Base-by-base conservation (phyloP, 2,113 vertebrate genomes). In the Trachemys scripta region DNA sequence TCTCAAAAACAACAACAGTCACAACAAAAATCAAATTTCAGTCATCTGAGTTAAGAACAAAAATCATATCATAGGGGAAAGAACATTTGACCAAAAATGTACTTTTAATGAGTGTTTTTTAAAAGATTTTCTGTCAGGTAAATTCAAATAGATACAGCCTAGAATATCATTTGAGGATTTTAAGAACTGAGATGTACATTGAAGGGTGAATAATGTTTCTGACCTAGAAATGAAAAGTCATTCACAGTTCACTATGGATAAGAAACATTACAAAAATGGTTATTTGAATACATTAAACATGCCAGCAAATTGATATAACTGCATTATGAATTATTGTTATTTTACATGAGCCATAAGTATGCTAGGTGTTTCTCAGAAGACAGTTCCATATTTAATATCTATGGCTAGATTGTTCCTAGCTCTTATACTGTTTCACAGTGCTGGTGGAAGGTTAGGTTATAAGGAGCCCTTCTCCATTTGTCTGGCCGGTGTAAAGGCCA, bases 171-270 rank as follows among this genome's bases (percentile, higher is more conserved):
- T 94, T 59, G 94, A 84, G 24, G 27, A 31, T 90, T 87, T 80
- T 25, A 82, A 93, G 89, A 86, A 57, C 7, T 3, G 25, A 90
- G 56, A 38, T 69, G 85, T 45, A 96, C 49, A 62, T 24, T 96
- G 91, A 85, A 96, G 88, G n/a, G 24, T 92, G 80, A 95, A 89
- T 90, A 96, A 94, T 93, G 27, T 80, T 96, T 80, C 53, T 97
- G 90, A 96, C 92, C 95, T 96, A 95, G 94, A 96, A 97, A 94
- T 69, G 38, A 27, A 89, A 92, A 96, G 82, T 93, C 90, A 84
- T 89, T 13, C 8, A 22, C 65, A 92, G 96, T 92, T 97, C 96
- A 90, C 53, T 53, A 35, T 72, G 57, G 82, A 87, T 72, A 76
- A 93, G 88, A 69, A 94, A 45, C 82, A 85, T 47, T 82, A 47